A percentile compares a stretch with the other conserved stretches of the same genome.
phyloP scores from a whole-genome alignment of 2,113 vertebrate genomes.

The Oncorhynchus nerka region DNA sequence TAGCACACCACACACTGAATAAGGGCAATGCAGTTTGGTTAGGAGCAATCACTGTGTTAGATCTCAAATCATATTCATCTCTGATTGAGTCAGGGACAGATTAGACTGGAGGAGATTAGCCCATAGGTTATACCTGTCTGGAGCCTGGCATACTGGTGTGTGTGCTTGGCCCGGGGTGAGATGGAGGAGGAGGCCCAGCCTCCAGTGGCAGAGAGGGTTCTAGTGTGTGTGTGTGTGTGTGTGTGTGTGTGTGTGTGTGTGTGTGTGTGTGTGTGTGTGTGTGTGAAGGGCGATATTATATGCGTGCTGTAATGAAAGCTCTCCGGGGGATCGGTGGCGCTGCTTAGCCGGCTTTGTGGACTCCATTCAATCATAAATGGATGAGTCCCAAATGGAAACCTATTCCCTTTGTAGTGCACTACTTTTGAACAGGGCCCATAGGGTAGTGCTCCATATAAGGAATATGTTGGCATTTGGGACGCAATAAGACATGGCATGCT shows the following conservation, averaged over 20 bases:
- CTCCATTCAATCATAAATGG: constrained; percentile 65
- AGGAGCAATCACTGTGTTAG: constrained; percentile 14
- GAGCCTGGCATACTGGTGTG: constrained; percentile 35
- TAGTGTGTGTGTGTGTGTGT: constrained; percentile 5
- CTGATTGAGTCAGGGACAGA: constrained; percentile 34
- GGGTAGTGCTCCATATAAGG: no score
- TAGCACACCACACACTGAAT: not conserved
- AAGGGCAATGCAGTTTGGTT: constrained; percentile 16
- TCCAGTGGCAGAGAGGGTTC: constrained; percentile 45
- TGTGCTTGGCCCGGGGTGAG: constrained; percentile 29
- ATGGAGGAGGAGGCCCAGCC: constrained; percentile 8
- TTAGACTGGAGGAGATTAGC: constrained; percentile 17
- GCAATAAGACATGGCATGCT: constrained; percentile 33
- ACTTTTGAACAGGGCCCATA: no score
- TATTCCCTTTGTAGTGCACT: no score
- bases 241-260: constrained; percentile 4
- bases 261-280: not conserved
- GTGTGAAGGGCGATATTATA: constrained; percentile 68
- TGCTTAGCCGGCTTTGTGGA: constrained; percentile 69
- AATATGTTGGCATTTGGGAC: no score
- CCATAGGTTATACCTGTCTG: constrained; percentile 28
- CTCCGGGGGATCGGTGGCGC: constrained; percentile 56
- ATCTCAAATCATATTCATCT: constrained; percentile 19
- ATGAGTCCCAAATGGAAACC: not conserved
- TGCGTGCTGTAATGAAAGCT: constrained; percentile 72